Evolutionary conservation across 2,888 invertebrate genomes (phyloP).

Genomic region (Petrophora chlorosata): DNA sequence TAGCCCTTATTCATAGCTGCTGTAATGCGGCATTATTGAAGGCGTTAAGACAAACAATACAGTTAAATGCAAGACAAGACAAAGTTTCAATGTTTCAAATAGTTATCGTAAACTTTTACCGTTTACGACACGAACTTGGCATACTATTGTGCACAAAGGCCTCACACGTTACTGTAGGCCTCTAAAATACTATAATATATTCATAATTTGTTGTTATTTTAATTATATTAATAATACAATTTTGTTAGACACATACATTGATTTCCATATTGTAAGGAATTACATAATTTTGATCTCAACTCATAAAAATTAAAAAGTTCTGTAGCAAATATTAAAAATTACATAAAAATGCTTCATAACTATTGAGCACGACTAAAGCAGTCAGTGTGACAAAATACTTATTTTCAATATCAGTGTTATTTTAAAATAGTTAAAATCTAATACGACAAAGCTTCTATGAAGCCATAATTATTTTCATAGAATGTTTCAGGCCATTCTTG

Average conservation of each 20-base stretch:
- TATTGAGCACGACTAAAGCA: slow-evolving; percentile 12
- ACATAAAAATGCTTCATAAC: neutral
- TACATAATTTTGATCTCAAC: neutral
- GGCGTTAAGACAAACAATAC: neutral
- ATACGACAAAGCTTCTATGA: slow-evolving; percentile 8
- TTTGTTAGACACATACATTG: too few relatives aligned
- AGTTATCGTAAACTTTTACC: too few relatives aligned
- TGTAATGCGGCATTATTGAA: too few relatives aligned
- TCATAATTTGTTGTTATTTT: too few relatives aligned
- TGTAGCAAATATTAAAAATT: neutral
- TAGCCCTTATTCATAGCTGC: too few relatives aligned
- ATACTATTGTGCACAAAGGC: neutral
- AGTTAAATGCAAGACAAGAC: too few relatives aligned
- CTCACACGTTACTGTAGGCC: neutral
- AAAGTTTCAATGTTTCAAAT: too few relatives aligned
- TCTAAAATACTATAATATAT: neutral
- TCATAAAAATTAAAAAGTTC: neutral
- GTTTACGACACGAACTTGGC: too few relatives aligned
- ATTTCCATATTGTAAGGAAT: too few relatives aligned
- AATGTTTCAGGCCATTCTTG: too few relatives aligned
- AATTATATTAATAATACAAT: neutral
- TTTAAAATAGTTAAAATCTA: neutral
- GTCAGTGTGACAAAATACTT: neutral
- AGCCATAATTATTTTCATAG: slow-evolving; percentile 1
- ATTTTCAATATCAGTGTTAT: neutral